phyloP scores from a whole-genome alignment of 2,888 invertebrate genomes.

The Biston betularia region DNA sequence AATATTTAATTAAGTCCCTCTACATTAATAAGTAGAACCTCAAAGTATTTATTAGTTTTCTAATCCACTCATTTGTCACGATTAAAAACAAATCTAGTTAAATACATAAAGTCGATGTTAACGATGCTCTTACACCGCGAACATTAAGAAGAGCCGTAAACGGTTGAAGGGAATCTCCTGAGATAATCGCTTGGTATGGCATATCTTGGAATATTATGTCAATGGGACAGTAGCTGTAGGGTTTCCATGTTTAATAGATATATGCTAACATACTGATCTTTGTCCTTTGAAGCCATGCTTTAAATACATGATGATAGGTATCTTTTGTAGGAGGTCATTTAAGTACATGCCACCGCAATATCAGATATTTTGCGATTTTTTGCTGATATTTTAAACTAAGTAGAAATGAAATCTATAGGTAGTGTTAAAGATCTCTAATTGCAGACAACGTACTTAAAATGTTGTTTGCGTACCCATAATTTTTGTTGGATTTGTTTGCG shows the following conservation, averaged over 20 bases:
- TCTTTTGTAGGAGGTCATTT: too few species aligned
- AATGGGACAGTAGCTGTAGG: slow-evolving; percentile 36
- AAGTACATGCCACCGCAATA: too few species aligned
- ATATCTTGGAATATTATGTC: slow-evolving; percentile 61
- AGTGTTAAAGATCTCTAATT: too few species aligned
- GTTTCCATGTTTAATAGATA: slow-evolving; percentile 14
- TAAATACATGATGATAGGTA: too few species aligned
- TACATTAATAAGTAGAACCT: slow-evolving; percentile 37
- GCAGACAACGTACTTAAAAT: too few species aligned
- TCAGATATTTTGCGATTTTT: too few species aligned
- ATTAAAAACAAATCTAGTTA: slow-evolving; percentile 53
- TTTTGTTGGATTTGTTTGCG: too few species aligned
- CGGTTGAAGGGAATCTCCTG: slow-evolving; percentile 67
- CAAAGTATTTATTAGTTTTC: slow-evolving; percentile 42
- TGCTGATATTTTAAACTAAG: too few species aligned
- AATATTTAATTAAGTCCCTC: slow-evolving; percentile 39
- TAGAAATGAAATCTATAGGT: too few species aligned
- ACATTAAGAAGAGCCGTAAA: slow-evolving; percentile 69
- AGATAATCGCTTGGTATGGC: slow-evolving; percentile 70
- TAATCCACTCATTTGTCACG: slow-evolving; percentile 48
- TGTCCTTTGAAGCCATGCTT: not conserved
- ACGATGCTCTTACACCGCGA: slow-evolving; percentile 67
- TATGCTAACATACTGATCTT: not conserved
- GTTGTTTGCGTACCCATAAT: too few species aligned
- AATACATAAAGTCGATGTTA: slow-evolving; percentile 63